Evolutionary conservation across 2,113 vertebrate species (phyloP).

Genomic region (Pteropus alecto): DNA sequence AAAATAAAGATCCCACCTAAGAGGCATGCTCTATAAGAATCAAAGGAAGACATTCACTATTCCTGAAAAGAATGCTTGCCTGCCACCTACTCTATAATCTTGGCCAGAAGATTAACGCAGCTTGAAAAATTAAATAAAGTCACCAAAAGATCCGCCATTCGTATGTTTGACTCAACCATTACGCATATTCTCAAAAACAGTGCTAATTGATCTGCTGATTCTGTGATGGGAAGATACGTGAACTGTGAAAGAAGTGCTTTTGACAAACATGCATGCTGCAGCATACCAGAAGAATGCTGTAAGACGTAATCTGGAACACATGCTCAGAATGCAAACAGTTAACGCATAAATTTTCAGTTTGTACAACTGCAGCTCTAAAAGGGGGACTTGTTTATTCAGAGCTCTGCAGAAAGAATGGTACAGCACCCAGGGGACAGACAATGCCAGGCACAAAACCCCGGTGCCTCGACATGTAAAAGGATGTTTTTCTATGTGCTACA

Average conservation of each 20-base stretch:
- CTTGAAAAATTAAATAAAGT: slow-evolving; percentile 58
- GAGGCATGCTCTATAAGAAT: slow-evolving; percentile 54
- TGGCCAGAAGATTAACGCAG: slow-evolving; percentile 40
- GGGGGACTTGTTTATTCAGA: slow-evolving; percentile 96
- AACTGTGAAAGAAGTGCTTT: slow-evolving; percentile 79
- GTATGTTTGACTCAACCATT: slow-evolving; percentile 67
- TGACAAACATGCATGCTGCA: slow-evolving; percentile 78
- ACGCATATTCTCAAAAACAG: slow-evolving; percentile 73
- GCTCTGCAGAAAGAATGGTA: slow-evolving; percentile 91
- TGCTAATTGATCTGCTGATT: slow-evolving; percentile 83
- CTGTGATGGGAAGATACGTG: slow-evolving; percentile 80
- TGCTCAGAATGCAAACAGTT: slow-evolving; percentile 94
- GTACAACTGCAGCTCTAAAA: slow-evolving; percentile 91
- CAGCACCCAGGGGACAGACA: slow-evolving; percentile 91
- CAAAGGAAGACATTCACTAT: slow-evolving; percentile 24
- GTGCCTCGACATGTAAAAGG: slow-evolving; percentile 90
- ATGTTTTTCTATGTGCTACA: slow-evolving; percentile 95
- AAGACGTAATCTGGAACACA: slow-evolving; percentile 95
- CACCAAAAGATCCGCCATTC: slow-evolving; percentile 21
- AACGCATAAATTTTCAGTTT: slow-evolving; percentile 92
- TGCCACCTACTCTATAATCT: slow-evolving; percentile 22
- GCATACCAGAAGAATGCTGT: slow-evolving; percentile 88
- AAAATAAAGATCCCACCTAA: slow-evolving; percentile 69
- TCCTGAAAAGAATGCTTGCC: not conserved
- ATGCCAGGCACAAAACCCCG: slow-evolving; percentile 89